Conservation (phyloP, 92 coral and sea anemone species). For the Bergia sp. region DNA sequence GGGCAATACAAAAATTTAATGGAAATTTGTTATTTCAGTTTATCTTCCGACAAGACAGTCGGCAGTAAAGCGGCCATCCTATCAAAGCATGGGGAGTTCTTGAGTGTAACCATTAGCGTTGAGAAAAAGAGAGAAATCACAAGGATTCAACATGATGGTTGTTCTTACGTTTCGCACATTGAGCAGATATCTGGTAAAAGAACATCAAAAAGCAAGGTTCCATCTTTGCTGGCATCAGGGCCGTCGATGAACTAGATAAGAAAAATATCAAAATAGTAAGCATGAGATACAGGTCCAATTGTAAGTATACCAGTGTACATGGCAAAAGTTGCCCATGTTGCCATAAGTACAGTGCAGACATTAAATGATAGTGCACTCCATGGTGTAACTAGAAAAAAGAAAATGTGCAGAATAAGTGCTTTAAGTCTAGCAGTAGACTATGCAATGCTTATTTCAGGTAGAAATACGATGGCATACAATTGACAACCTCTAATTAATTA, state of each 20-base stretch:
- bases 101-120: too few relatives aligned
- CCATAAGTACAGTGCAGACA: too few relatives aligned
- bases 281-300: background rate
- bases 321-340: background rate
- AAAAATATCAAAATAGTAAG: background rate
- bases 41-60: background rate
- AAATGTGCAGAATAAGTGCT: too few relatives aligned
- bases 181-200: conserved; percentile 78
- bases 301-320: background rate
- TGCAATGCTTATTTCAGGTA: too few relatives aligned
- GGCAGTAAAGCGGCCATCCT: background rate
- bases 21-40: background rate
- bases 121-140: background rate
- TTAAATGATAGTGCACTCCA: too few relatives aligned
- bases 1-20: too few relatives aligned
- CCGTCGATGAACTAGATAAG: conserved; percentile 16
- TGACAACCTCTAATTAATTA: too few relatives aligned
- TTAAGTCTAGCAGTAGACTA: too few relatives aligned
- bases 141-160: background rate
- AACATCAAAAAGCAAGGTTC: conserved; percentile 78
- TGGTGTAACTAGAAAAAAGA: too few relatives aligned
- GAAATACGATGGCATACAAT: too few relatives aligned
- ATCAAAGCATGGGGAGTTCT: background rate
- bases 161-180: conserved; percentile 77
- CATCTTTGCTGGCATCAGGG: background rate